Evolutionary conservation across 2,113 vertebrate species (phyloP).

Genomic region (Triplophysa siluroides): DNA sequence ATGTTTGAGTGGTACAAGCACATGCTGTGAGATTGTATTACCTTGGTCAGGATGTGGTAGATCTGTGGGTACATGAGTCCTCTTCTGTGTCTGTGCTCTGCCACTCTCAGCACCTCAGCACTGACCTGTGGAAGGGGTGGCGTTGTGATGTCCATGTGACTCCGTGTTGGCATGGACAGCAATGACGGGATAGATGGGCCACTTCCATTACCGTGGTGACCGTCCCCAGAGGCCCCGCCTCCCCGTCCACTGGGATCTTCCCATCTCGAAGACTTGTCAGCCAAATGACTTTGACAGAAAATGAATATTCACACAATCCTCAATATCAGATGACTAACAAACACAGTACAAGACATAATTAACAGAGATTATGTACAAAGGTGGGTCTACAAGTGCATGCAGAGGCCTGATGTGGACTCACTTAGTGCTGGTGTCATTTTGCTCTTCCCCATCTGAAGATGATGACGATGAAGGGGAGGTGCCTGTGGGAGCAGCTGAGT

Average conservation of each 20-base stretch:
- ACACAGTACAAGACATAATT: neutral
- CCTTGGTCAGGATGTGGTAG: constrained; percentile 91
- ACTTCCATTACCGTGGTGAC: constrained; percentile 76
- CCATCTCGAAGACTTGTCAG: constrained; percentile 81
- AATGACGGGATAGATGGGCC: constrained; percentile 86
- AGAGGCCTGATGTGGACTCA: constrained; percentile 66
- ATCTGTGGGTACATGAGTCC: constrained; percentile 93
- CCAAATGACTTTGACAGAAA: constrained; percentile 74
- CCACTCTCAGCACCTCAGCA: constrained; percentile 87
- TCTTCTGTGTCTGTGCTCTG: constrained; percentile 87
- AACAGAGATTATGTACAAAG: neutral
- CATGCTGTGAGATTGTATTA: constrained; percentile 51
- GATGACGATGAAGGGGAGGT: constrained; percentile 85
- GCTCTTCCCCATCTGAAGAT: constrained; percentile 86
- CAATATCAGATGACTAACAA: neutral
- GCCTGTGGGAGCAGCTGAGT: constrained; percentile 75
- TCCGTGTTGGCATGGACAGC: constrained; percentile 90
- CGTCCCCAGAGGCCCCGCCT: constrained; percentile 70
- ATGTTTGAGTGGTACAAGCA: no score
- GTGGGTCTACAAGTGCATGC: neutral
- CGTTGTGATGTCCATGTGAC: constrained; percentile 92
- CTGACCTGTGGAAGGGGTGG: constrained; percentile 88
- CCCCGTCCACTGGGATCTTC: constrained; percentile 74
- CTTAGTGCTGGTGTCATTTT: constrained; percentile 82
- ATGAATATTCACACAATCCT: neutral